Percentiles rank a stretch among this genome's conserved stretches.
These are phyloP conservation scores for Ochropleura leucogaster DNA, from an alignment of 2,888 invertebrate genomes.

Conservation along the genomic window DNA sequence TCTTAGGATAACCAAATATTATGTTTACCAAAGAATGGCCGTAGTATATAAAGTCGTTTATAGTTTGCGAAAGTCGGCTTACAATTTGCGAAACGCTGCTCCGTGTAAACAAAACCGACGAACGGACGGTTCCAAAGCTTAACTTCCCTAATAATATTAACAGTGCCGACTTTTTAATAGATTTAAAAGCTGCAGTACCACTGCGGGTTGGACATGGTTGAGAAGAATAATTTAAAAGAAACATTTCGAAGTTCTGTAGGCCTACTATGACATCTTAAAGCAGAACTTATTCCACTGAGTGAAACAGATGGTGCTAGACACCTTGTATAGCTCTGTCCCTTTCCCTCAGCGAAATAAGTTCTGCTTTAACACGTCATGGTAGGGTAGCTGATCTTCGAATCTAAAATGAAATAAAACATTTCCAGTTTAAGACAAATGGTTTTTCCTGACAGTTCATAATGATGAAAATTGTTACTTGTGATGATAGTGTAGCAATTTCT, in stretches of 20 bases:
- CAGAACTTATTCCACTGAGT: no score
- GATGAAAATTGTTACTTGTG: neutral
- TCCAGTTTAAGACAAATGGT: neutral
- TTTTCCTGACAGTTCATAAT: neutral
- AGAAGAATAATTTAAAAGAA: neutral
- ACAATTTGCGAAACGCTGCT: conserved; percentile 19
- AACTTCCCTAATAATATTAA: conserved; percentile 22
- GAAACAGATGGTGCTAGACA: no score
- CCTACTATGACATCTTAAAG: no score
- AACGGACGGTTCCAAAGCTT: neutral
- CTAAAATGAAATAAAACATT: neutral
- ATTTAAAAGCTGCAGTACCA: conserved; percentile 25
- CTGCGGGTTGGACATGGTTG: neutral
- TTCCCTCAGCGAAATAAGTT: no score
- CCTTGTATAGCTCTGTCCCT: no score
- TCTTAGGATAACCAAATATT: neutral
- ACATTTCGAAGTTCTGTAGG: neutral
- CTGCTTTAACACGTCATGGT: no score
- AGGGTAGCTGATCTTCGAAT: no score
- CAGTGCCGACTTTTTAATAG: conserved; percentile 18
- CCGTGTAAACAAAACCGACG: conserved; percentile 16
- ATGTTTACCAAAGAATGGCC: neutral
- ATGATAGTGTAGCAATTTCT: neutral
- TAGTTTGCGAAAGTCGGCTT: neutral
- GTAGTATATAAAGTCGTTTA: neutral